Conservation (phyloP, 2,113 vertebrate genomes). For the Leucoraja erinaceus region DNA sequence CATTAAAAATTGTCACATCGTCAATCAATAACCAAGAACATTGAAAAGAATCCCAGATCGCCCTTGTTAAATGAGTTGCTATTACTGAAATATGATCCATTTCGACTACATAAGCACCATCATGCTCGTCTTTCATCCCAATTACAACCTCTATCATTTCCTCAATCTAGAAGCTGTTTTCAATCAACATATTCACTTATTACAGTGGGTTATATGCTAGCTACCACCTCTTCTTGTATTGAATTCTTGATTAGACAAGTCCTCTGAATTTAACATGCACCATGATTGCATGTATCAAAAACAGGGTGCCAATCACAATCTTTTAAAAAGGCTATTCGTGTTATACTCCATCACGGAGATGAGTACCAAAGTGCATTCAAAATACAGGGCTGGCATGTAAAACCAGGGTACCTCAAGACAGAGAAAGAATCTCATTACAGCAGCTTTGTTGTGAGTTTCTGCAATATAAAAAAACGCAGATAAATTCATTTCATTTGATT, state of each 20-base stretch:
- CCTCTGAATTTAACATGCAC: slow-evolving; percentile 88
- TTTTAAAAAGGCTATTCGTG: slow-evolving; percentile 37
- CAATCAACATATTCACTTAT: slow-evolving; percentile 98
- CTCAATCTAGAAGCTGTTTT: slow-evolving; percentile 99
- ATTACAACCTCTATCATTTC: slow-evolving; percentile 99
- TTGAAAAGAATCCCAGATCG: slow-evolving; percentile 40
- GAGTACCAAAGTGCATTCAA: slow-evolving; percentile 36
- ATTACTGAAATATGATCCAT: slow-evolving; percentile 91
- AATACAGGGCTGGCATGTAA: slow-evolving; percentile 29
- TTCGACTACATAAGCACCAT: slow-evolving; percentile 96
- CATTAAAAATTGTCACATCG: slow-evolving; percentile 31
- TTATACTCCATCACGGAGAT: slow-evolving; percentile 35
- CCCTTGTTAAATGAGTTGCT: slow-evolving; percentile 61
- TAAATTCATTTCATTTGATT: slow-evolving; percentile 24
- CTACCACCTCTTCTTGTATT: slow-evolving; percentile 70
- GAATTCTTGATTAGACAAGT: slow-evolving; percentile 80
- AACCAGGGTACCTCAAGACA: slow-evolving; percentile 24
- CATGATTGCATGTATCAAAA: slow-evolving; percentile 97
- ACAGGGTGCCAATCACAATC: slow-evolving; percentile 83
- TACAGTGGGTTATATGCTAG: slow-evolving; percentile 79
- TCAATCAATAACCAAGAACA: slow-evolving; percentile 32
- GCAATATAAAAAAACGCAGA: background rate
- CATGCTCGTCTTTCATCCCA: slow-evolving; percentile 96
- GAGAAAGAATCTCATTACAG: slow-evolving; percentile 35
- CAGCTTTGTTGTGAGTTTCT: background rate